Evolutionary conservation across 1,140 invertebrate genomes (phyloP).

Genomic region (Armadillidium nasatum): DNA sequence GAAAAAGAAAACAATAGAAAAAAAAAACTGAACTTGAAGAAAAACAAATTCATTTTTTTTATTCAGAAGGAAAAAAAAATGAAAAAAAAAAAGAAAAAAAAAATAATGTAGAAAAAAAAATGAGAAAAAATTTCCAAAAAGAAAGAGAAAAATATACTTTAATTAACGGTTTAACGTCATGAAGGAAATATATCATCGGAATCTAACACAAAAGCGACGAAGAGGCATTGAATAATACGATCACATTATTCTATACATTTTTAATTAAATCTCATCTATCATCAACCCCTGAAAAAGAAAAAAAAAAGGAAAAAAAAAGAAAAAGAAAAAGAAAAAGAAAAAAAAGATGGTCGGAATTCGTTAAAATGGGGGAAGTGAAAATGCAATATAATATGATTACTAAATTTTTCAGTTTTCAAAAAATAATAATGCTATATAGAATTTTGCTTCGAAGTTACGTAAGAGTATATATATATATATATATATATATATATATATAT

Average conservation of each 20-base stretch:
- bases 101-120: neutral
- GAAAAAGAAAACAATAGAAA: too few species aligned
- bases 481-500: conserved; percentile 17
- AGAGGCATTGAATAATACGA: conserved; percentile 39
- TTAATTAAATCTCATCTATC: conserved; percentile 43
- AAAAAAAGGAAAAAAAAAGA: neutral
- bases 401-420: neutral
- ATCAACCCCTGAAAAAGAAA: conserved; percentile 18
- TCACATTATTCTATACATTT: conserved; percentile 43
- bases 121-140: neutral
- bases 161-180: conserved; percentile 42
- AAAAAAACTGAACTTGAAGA: too few species aligned
- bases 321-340: neutral
- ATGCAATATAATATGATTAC: neutral
- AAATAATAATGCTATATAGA: neutral
- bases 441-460: too few species aligned
- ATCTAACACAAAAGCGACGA: conserved; percentile 38
- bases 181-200: conserved; percentile 40
- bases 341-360: neutral
- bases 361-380: neutral
- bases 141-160: conserved; percentile 16
- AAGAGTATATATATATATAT: conserved; percentile 1
- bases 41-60: too few species aligned
- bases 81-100: neutral
- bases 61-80: neutral